phyloP scores from a whole-genome alignment of 2,797 vertebrate species.

The Lerista edwardsae region DNA sequence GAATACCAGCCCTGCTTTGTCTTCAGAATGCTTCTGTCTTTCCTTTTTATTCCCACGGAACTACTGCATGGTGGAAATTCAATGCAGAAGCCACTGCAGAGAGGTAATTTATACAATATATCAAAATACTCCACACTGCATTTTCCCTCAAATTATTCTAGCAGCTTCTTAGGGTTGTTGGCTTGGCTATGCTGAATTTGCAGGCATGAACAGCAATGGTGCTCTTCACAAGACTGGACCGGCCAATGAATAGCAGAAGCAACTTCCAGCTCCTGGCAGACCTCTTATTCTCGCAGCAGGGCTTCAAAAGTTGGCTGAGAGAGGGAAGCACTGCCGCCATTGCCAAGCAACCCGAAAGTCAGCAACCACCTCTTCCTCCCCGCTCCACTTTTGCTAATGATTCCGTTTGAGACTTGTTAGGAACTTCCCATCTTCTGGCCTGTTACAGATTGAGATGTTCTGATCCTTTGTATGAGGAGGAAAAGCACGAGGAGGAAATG shows the following conservation, averaged over 20 bases:
- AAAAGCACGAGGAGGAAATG: too few species aligned
- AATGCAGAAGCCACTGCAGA: slow-evolving; percentile 46
- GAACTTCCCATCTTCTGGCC: background rate
- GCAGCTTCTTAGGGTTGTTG: slow-evolving; percentile 36
- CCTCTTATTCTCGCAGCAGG: background rate
- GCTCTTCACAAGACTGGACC: slow-evolving; percentile 3
- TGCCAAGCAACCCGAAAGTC: background rate
- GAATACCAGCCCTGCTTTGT: slow-evolving; percentile 63
- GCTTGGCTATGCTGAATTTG: slow-evolving; percentile 23
- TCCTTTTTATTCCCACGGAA: slow-evolving; percentile 59
- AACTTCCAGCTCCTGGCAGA: background rate
- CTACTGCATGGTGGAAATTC: slow-evolving; percentile 60
- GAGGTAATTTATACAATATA: slow-evolving; percentile 53
- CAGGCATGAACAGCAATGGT: background rate
- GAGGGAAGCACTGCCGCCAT: background rate
- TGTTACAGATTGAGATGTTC: too few species aligned
- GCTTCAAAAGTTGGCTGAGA: background rate
- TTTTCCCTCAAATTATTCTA: slow-evolving; percentile 49
- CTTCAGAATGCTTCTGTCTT: slow-evolving; percentile 55
- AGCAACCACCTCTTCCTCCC: too few species aligned
- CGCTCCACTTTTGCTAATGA: background rate
- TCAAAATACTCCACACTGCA: slow-evolving; percentile 37
- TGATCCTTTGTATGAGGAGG: too few species aligned
- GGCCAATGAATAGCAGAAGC: background rate
- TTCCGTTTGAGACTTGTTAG: background rate